Evolutionary conservation across 1,140 invertebrate species (phyloP).

Genomic region (Periplaneta americana): DNA sequence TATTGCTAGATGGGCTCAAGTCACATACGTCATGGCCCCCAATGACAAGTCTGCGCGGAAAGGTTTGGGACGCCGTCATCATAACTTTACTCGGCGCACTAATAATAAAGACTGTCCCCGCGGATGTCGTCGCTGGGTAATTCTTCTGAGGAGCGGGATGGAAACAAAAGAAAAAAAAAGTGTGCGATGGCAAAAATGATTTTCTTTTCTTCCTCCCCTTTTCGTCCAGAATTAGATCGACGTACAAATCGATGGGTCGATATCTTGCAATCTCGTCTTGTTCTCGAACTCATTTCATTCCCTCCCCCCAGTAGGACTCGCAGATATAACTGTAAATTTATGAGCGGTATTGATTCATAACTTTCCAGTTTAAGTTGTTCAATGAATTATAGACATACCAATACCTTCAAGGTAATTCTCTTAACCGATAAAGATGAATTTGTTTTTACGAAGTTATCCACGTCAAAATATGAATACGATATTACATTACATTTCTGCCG

Average conservation of each 20-base stretch:
- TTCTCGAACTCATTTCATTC: too few relatives aligned
- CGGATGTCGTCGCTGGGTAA: neutral
- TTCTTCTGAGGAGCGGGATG: neutral
- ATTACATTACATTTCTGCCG: neutral
- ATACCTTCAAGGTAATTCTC: neutral
- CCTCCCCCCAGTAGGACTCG: neutral
- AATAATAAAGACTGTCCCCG: constrained; percentile 9
- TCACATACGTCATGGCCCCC: constrained; percentile 4
- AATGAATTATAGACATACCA: neutral
- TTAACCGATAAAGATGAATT: neutral
- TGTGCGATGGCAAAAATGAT: neutral
- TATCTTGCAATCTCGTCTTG: neutral
- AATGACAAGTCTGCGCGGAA: neutral
- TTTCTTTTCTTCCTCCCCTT: neutral
- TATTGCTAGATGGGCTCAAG: constrained; percentile 7
- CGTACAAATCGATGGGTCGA: neutral
- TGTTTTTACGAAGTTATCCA: neutral
- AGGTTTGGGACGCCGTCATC: neutral
- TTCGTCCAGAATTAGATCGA: neutral
- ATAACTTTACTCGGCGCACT: neutral
- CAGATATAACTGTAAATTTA: neutral
- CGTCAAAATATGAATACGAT: neutral
- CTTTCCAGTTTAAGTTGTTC: neutral
- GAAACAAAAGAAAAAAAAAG: neutral
- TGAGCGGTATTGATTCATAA: neutral